Evolutionary conservation across 2,888 invertebrate species (phyloP).

Genomic region (Nebria salina): DNA sequence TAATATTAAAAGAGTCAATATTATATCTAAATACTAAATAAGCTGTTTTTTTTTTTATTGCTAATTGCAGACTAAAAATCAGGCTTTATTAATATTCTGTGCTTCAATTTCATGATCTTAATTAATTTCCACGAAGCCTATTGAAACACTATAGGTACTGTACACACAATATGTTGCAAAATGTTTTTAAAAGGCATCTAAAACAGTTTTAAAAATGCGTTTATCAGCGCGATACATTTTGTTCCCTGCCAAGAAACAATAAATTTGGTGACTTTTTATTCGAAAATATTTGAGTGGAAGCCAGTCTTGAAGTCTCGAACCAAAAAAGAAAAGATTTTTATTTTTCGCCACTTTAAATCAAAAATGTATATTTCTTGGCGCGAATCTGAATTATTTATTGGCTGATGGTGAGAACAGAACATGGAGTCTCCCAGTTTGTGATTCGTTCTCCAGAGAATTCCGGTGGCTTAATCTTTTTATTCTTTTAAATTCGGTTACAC

Average conservation of each 20-base stretch:
- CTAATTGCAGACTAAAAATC: too few species aligned
- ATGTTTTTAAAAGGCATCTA: too few species aligned
- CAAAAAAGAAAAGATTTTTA: neutral
- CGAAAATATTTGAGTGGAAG: neutral
- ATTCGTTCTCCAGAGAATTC: slow-evolving; percentile 31
- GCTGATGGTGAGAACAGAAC: slow-evolving; percentile 14
- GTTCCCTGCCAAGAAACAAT: neutral
- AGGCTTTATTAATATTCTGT: too few species aligned
- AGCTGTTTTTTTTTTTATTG: too few species aligned
- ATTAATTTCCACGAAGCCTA: too few species aligned
- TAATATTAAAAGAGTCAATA: too few species aligned
- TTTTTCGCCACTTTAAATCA: slow-evolving; percentile 26
- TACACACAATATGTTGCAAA: too few species aligned
- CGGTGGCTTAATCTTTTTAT: slow-evolving; percentile 38
- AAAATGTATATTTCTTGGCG: slow-evolving; percentile 44
- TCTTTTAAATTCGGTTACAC: slow-evolving; percentile 40
- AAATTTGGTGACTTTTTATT: neutral
- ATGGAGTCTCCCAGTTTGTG: neutral
- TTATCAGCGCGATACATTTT: neutral
- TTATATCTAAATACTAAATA: too few species aligned
- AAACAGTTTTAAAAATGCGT: too few species aligned
- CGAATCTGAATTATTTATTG: slow-evolving; percentile 44
- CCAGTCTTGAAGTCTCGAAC: neutral
- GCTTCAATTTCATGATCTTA: too few species aligned
- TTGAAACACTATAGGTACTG: too few species aligned